These are phyloP conservation scores for Chrysina gloriosa DNA, from an alignment of 2,888 invertebrate genomes.

Conservation along the genomic window DNA sequence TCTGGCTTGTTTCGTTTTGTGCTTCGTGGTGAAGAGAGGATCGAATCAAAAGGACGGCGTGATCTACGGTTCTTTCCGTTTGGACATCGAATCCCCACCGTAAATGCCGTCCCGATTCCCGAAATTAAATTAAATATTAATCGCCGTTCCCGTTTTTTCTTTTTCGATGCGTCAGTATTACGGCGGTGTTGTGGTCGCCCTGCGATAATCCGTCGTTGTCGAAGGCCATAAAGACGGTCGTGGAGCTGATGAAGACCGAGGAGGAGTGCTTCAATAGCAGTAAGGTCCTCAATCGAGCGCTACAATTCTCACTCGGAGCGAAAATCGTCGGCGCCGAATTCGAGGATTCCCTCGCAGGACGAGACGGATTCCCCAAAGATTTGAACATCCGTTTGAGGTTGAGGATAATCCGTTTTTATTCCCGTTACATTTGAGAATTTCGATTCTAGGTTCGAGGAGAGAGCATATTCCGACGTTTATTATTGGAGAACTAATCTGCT, in stretches of 20 bases:
- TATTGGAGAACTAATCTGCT: constrained; percentile 77
- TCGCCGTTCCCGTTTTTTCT: too few relatives aligned
- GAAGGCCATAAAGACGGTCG: background rate
- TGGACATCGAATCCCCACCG: background rate
- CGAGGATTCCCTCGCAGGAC: background rate
- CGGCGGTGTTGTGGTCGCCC: constrained; percentile 14
- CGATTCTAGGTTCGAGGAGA: background rate
- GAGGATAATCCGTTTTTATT: background rate
- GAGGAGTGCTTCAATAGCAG: background rate
- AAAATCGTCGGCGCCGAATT: background rate
- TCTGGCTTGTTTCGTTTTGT: background rate
- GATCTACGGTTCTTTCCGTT: background rate
- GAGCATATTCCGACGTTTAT: background rate
- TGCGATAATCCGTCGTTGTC: background rate
- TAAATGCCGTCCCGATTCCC: background rate
- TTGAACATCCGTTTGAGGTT: background rate
- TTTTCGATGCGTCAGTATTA: background rate
- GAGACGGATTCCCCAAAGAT: background rate
- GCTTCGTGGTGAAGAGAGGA: background rate
- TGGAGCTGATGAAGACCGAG: constrained; percentile 38
- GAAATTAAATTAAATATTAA: too few relatives aligned
- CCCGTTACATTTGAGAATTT: background rate
- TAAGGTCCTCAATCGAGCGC: background rate
- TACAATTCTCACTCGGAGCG: background rate
- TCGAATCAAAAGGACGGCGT: background rate